Base-by-base conservation (phyloP, 2,797 vertebrate species). In the Anguilla anguilla region DNA sequence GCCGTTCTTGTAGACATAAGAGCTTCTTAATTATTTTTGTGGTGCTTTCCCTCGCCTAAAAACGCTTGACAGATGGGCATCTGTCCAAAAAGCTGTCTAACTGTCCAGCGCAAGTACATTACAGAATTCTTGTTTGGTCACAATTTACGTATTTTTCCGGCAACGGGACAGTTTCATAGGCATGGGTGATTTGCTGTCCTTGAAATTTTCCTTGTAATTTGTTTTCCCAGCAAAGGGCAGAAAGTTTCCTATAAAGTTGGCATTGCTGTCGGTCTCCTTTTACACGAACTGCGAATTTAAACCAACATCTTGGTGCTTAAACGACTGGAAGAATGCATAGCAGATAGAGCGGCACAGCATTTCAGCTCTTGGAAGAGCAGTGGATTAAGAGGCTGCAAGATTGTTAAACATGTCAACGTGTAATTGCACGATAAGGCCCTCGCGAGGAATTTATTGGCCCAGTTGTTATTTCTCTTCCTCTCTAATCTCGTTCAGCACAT, bases 371-470 rank as follows among this genome's bases (percentile, higher is more conserved):
- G 96, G 97, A 97, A 97, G 97, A 95, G 97, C 95, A 95, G 95
- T 98, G 98, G 98, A 99, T 99, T 99, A 99, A 98, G 97, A 98
- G 97, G 97, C 97, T 97, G 97, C 96, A 97, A 98, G 98, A 98
- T 98, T 98, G 98, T 97, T 98, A 97, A 97, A 98, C 97, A 97
- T 98, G 97, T 98, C 98, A 98, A 98, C 98, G 98, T 99, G 98
- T 98, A 98, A 98, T 97, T 97, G 98, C 97, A 97, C 97, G 98
- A 99, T 99, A 99, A 99, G 98, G 97, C 97, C 97, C 97, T 98
- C 97, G 96, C 97, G 97, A 98, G 98, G 97, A 98, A 98, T 98
- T 97, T 97, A 98, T 98, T 98, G 98, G 98, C 98, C 98, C 97
- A 96, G 97, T 97, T 97, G 98, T 97, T 97, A 97, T 98, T 98